Percentiles rank a stretch among this genome's conserved stretches.
Evolutionary conservation across 2,888 invertebrate genomes (phyloP).

Genomic region (Acanthacorydalis orientalis): DNA sequence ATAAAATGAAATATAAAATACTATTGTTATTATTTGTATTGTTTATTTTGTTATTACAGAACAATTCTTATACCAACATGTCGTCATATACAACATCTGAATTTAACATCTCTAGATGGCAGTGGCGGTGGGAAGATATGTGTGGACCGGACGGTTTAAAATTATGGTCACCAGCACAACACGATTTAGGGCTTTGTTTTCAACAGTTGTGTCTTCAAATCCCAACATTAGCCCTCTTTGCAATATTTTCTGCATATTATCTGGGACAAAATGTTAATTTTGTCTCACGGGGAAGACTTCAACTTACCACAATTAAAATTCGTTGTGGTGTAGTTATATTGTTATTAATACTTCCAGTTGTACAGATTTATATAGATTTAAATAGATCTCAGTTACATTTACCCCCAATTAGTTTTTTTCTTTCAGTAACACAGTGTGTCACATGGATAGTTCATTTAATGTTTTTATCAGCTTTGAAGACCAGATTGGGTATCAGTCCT

Average conservation of each 20-base stretch:
- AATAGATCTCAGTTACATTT: constrained; percentile 30
- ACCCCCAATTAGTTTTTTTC: constrained; percentile 51
- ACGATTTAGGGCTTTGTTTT: constrained; percentile 73
- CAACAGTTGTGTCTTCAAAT: constrained; percentile 66
- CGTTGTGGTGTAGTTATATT: constrained; percentile 45
- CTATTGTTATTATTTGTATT: too few species aligned
- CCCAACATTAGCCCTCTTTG: constrained; percentile 55
- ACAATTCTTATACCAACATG: too few species aligned
- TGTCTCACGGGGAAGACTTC: constrained; percentile 42
- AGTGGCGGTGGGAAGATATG: constrained; percentile 59
- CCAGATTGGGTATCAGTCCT: constrained; percentile 43
- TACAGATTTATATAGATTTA: constrained; percentile 47
- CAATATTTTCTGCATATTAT: constrained; percentile 64
- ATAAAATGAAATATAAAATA: too few species aligned
- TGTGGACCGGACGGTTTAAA: constrained; percentile 57
- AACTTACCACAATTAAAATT: constrained; percentile 42
- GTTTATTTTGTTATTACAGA: too few species aligned
- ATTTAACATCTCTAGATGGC: constrained; percentile 15
- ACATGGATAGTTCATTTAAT: constrained; percentile 73
- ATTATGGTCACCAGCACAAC: constrained; percentile 48
- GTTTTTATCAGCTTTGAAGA: constrained; percentile 50
- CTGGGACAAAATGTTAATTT: constrained; percentile 49
- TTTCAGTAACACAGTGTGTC: constrained; percentile 50
- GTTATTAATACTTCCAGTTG: constrained; percentile 47
- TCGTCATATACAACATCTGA: background rate